phyloP scores from a whole-genome alignment of 2,113 vertebrate species.

The Eulacestoma nigropectus region DNA sequence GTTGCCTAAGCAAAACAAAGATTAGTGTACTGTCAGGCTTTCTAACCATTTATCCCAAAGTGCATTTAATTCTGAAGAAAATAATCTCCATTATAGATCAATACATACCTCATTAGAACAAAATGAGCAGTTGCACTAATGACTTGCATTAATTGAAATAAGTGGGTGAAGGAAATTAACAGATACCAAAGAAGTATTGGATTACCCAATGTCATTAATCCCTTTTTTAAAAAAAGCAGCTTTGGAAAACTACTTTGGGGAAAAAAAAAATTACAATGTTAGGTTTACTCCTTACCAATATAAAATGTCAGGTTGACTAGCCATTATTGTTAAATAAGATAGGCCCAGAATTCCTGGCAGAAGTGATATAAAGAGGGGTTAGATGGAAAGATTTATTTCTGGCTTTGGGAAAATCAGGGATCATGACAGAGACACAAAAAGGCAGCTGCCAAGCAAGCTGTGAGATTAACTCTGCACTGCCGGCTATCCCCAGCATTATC shows the following conservation, averaged over 20 bases:
- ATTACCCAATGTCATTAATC: slow-evolving; percentile 36
- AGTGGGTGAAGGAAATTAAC: slow-evolving; percentile 23
- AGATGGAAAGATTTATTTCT: background rate
- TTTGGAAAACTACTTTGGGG: slow-evolving; percentile 14
- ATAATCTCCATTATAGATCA: slow-evolving; percentile 19
- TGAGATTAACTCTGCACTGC: background rate
- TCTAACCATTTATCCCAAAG: background rate
- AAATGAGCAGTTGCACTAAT: background rate
- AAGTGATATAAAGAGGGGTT: background rate
- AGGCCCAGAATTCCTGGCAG: background rate
- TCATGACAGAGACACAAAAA: background rate
- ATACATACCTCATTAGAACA: slow-evolving; percentile 11
- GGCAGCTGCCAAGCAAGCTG: background rate
- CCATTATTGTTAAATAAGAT: background rate
- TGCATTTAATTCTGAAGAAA: slow-evolving; percentile 15
- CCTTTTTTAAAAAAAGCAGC: background rate
- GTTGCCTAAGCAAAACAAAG: background rate
- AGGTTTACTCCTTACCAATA: background rate
- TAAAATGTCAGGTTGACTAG: background rate
- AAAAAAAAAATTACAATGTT: background rate
- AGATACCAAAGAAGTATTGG: background rate
- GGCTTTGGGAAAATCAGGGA: background rate
- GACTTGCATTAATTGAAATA: slow-evolving; percentile 20
- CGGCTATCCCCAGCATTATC: background rate
- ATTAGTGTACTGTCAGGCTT: background rate